Evolutionary conservation across 2,797 vertebrate species (phyloP).

Genomic region (Rhabdomys pumilio): DNA sequence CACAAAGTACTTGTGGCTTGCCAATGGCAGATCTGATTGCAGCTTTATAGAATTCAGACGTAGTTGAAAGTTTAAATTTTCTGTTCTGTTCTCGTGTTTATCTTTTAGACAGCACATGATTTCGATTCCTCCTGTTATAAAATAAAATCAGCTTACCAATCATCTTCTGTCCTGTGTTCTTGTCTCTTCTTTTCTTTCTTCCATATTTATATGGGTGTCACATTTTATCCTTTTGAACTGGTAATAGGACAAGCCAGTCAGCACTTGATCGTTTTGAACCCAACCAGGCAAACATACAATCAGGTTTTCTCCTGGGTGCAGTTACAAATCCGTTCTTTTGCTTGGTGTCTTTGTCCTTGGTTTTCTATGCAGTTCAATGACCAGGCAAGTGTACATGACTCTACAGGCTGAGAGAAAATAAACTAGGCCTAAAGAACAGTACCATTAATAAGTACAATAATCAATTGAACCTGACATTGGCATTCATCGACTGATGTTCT

Average conservation of each 20-base stretch:
- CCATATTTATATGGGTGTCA: conserved; percentile 52
- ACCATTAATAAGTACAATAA: not conserved
- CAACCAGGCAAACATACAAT: conserved; percentile 52
- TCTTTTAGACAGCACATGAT: conserved; percentile 68
- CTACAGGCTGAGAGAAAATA: conserved; percentile 57
- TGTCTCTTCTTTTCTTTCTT: conserved; percentile 64
- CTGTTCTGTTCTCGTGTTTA: conserved; percentile 69
- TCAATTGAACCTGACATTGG: conserved; percentile 62
- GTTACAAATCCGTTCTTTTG: conserved; percentile 37
- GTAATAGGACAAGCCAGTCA: conserved; percentile 62
- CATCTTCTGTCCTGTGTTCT: conserved; percentile 49
- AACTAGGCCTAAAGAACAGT: conserved; percentile 12
- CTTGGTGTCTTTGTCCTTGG: conserved; percentile 42
- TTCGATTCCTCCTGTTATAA: conserved; percentile 67
- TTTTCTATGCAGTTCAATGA: conserved; percentile 68
- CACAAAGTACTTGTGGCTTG: conserved; percentile 80
- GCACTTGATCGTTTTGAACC: conserved; percentile 39
- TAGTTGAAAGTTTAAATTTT: conserved; percentile 73
- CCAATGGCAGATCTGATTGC: conserved; percentile 77
- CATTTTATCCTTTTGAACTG: conserved; percentile 65
- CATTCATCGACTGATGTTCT: conserved; percentile 51
- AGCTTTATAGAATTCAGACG: conserved; percentile 80
- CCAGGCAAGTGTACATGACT: conserved; percentile 11
- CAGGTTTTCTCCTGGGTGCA: conserved; percentile 5
- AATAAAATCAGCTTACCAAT: conserved; percentile 68